A percentile compares a stretch with the other conserved stretches of the same genome.
These are phyloP conservation scores for Temnothorax longispinosus DNA, from an alignment of 1,140 invertebrate genomes.

Conservation along the genomic window DNA sequence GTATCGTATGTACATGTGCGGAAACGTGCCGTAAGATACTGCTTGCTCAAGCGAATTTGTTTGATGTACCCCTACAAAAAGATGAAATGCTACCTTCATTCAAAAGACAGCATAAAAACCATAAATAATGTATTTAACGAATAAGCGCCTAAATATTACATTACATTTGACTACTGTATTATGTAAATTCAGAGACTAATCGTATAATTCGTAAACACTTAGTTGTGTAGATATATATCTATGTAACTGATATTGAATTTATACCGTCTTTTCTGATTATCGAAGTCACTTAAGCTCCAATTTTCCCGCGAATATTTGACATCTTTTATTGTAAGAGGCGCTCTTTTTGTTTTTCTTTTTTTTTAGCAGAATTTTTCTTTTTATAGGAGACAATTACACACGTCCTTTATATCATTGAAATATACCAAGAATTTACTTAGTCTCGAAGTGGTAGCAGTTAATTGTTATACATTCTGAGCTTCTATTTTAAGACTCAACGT, in stretches of 20 bases:
- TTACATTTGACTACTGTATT: neutral
- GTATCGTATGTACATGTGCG: neutral
- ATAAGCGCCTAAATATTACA: conserved; percentile 3
- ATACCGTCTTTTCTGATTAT: neutral
- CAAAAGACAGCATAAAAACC: conserved; percentile 20
- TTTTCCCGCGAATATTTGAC: neutral
- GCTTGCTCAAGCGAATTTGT: neutral
- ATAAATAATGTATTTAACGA: neutral
- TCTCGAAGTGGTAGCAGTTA: neutral
- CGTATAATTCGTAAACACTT: neutral
- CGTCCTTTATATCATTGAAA: conserved; percentile 26
- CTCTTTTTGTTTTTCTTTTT: neutral
- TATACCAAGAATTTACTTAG: neutral
- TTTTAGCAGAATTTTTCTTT: neutral
- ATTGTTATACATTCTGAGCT: neutral
- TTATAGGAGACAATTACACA: conserved; percentile 15
- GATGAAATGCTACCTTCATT: conserved; percentile 11
- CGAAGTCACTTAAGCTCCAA: neutral
- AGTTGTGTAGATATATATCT: neutral
- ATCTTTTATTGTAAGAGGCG: neutral
- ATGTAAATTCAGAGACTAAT: conserved; percentile 3
- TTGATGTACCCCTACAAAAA: conserved; percentile 16
- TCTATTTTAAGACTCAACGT: neutral
- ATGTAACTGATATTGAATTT: neutral
- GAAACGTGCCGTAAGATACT: neutral